Percentiles rank a stretch among this genome's conserved stretches.
Evolutionary conservation across 1,140 invertebrate genomes (phyloP).

Genomic region (Chlorops oryzae): DNA sequence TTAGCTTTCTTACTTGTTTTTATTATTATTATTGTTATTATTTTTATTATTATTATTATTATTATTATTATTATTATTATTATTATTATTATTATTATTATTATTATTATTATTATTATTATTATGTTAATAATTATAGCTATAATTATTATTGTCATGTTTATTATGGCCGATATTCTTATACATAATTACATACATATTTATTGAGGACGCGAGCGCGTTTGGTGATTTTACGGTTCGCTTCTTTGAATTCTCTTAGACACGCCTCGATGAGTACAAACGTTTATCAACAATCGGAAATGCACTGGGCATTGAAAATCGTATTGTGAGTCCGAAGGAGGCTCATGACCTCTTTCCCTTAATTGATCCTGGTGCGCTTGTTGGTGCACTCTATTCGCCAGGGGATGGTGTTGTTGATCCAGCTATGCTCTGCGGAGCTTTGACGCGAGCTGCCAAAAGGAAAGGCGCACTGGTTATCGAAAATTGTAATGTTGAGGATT

Average conservation of each 20-base stretch:
- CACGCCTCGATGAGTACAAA: conserved; percentile 75
- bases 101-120: too few relatives aligned
- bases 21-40: too few relatives aligned
- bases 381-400: conserved; percentile 72
- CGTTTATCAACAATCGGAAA: conserved; percentile 72
- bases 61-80: too few relatives aligned
- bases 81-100: too few relatives aligned
- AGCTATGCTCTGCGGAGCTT: conserved; percentile 66
- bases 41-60: too few relatives aligned
- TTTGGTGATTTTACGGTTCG: conserved; percentile 9
- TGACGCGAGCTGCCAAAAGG: conserved; percentile 62
- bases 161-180: too few relatives aligned
- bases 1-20: too few relatives aligned
- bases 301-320: conserved; percentile 68
- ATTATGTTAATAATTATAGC: too few relatives aligned
- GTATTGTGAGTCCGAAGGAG: conserved; percentile 64
- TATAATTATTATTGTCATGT: too few relatives aligned
- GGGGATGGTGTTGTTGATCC: conserved; percentile 79
- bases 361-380: conserved; percentile 64
- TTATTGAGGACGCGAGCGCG: too few relatives aligned
- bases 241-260: too few relatives aligned
- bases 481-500: conserved; percentile 64
- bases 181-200: too few relatives aligned
- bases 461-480: conserved; percentile 70
- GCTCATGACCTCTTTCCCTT: conserved; percentile 73